phyloP scores from a whole-genome alignment of 30 jellyfish, hydroid and myxozoan species.

The Clytia hemisphaerica region DNA sequence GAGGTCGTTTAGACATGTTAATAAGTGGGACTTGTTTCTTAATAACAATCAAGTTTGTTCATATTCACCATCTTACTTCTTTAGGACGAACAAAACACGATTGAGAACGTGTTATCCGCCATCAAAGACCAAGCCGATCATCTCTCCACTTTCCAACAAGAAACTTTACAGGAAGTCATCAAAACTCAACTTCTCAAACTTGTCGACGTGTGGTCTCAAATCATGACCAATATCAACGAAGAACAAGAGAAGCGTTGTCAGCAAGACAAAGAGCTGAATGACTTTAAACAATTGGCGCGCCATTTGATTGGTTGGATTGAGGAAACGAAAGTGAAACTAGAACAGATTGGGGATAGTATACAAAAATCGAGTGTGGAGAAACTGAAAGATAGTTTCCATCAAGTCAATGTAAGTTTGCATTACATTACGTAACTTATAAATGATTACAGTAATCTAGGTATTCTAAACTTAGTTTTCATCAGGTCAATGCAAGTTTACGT shows the following conservation, averaged over 20 bases:
- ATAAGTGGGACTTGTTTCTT: no score
- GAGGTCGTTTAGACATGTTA: no score
- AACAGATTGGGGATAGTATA: slow-evolving; percentile 5
- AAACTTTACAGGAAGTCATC: no score
- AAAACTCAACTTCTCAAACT: neutral
- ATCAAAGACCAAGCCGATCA: neutral
- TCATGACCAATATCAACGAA: slow-evolving; percentile 4
- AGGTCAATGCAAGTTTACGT: no score
- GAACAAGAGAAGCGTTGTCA: neutral
- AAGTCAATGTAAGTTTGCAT: slow-evolving; percentile 37
- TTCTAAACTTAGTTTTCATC: no score
- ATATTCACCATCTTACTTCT: no score
- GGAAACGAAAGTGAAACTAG: slow-evolving; percentile 19
- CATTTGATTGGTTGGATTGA: slow-evolving; percentile 46
- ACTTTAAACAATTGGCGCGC: slow-evolving; percentile 37
- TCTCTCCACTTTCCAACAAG: neutral
- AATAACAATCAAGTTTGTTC: no score
- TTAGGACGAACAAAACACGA: neutral
- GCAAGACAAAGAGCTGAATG: neutral
- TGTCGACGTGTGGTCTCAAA: neutral
- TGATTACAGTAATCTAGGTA: no score
- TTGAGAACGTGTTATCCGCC: neutral
- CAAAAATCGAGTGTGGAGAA: slow-evolving; percentile 51
- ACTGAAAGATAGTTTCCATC: slow-evolving; percentile 51
- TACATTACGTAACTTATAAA: no score